Evolutionary conservation across 2,888 invertebrate genomes (phyloP).

Genomic region (Epistrophe grossulariae): DNA sequence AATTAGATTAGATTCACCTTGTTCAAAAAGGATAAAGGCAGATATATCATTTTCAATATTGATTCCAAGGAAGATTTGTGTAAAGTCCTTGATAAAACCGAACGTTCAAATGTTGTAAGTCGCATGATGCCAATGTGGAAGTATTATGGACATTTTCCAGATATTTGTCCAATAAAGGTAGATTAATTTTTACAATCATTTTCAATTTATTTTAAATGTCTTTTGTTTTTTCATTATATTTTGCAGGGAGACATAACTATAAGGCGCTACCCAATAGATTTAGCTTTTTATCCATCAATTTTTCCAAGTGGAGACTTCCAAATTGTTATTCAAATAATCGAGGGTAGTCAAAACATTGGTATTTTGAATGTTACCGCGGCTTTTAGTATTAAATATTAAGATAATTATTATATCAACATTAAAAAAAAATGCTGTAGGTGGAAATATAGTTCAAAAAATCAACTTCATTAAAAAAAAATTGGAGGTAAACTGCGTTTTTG

Average conservation of each 20-base stretch:
- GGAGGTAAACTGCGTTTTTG: too few species aligned
- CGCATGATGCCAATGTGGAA: constrained; percentile 73
- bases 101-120: constrained; percentile 63
- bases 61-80: constrained; percentile 64
- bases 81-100: constrained; percentile 62
- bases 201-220: neutral
- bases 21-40: constrained; percentile 33
- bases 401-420: neutral
- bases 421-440: too few species aligned
- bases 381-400: constrained; percentile 48
- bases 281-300: constrained; percentile 59
- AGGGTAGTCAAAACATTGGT: constrained; percentile 20
- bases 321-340: constrained; percentile 40
- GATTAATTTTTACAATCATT: neutral
- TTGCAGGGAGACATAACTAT: constrained; percentile 49
- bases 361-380: constrained; percentile 46
- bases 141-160: constrained; percentile 59
- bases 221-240: neutral
- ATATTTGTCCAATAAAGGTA: constrained; percentile 56
- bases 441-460: too few species aligned
- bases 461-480: too few species aligned
- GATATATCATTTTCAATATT: constrained; percentile 43
- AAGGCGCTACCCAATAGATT: constrained; percentile 64
- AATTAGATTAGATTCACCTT: constrained; percentile 60
- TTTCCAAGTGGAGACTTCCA: constrained; percentile 64